Evolutionary conservation across 1,140 invertebrate species (phyloP), one percentile per base, ranked within the genome.

Genomic region (Bombus vancouverensis): DNA sequence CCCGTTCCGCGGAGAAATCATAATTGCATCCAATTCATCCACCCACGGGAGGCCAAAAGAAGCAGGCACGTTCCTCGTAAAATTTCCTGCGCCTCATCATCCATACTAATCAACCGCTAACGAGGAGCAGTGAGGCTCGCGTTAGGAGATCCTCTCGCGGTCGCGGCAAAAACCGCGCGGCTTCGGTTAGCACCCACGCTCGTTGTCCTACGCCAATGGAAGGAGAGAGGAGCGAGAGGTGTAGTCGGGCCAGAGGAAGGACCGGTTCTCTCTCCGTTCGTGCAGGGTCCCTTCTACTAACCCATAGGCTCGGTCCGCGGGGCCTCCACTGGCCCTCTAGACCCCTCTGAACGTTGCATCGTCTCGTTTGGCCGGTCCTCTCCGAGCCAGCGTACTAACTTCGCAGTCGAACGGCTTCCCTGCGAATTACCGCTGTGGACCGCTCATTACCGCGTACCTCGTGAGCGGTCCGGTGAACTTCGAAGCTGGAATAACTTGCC

Each of bases 211-310:
- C 90, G 90, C 90, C 90, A 91, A 91, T 91, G 90, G 74, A 25
- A 47, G 71, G 66, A 79, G 78, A 88, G 77, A 70, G 72, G 89
- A 77, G 80, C 76, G 72, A 86, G 86, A 84, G 74, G 65, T 74
- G 53, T 44, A 44, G 57, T 65, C 57, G 71, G 66, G 79, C 22
- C 82, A 86, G 76, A 88, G 80, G 83, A 86, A 91, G 90, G 90
- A 91, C 90, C 90, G 90, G 90, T 91, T 91, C 90, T 91, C 81
- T 88, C 85, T 91, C 75, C 79, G 88, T 83, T 91, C 81, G 74
- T 83, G 75, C 90, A 86, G 82, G 81, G 74, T 85, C 75, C 90
- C 77, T 87, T 89, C 86, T 85, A 76, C 88, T 79, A 68, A 53
- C 85, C 68, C 77, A 71, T 85, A 80, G 68, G 62, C 75, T 37